Evolutionary conservation across 2,888 invertebrate species (phyloP), one percentile per base, ranked within the genome.

Genomic region (Ochropacha duplaris): DNA sequence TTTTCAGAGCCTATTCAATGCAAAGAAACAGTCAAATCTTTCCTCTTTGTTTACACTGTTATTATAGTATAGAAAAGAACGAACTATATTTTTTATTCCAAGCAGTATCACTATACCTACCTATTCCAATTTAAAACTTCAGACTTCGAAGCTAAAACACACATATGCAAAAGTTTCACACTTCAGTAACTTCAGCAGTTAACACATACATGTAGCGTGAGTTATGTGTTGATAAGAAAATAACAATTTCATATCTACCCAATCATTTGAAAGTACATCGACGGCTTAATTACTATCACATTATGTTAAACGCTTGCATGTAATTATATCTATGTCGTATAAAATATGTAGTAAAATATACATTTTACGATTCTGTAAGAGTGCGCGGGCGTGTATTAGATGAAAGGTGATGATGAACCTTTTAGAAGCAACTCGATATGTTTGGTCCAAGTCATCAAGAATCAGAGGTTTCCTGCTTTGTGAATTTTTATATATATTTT

Each of bases 361-460:
- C 66, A 72, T 67, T 81, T 82, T 79, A 80, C 71, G 76, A 76
- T 68, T 59, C 59, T 56, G 62, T 65, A 44, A 44, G 61, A 63
- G 59, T 49, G 59, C 71, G 77, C 72, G 70, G 65, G 69, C 70
- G 81, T 79, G 79, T 78, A 66, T 70, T 64, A 68, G 74, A 70
- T 61, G 74, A 66, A 63, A 74, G 71, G 78, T 71, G 79, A 81
- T 83, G 85, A 86, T 82, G 73, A 74, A 81, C 72, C 76, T 83
- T 78, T 87, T 79, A 82, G 77, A 72, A 67, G 76, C 67, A 59
- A 65, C 69, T 73, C 76, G 78, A 70, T 78, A 76, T 60, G 61
- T 72, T 61, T 69, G 69, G 76, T 68, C 58, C 68, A 76, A 78
- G 62, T 65, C 57, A 74, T 24, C 65, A 60, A 69, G 58, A 22